These are phyloP conservation scores for Melanotaenia parkinsoni DNA, from an alignment of 2,797 vertebrate species.

Conservation along the genomic window DNA sequence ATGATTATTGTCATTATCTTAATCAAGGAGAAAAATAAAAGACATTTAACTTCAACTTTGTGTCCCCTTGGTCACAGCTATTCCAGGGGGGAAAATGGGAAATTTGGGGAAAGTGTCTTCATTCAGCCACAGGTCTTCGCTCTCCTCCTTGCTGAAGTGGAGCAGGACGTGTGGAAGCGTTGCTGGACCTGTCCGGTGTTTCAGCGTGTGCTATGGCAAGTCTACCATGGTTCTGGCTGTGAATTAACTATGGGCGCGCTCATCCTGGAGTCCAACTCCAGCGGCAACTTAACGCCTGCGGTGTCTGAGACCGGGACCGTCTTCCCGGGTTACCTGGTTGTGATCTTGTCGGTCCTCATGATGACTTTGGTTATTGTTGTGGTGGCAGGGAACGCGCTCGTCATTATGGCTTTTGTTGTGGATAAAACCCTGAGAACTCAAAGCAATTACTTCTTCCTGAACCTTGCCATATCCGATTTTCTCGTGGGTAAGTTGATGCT, in stretches of 20 bases:
- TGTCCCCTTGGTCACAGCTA: background rate
- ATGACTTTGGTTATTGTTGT: constrained; percentile 85
- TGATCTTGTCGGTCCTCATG: constrained; percentile 86
- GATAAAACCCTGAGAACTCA: constrained; percentile 91
- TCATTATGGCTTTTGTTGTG: constrained; percentile 91
- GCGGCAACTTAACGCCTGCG: constrained; percentile 75
- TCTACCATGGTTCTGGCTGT: constrained; percentile 44
- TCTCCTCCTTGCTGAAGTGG: constrained; percentile 51
- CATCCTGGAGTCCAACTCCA: constrained; percentile 78
- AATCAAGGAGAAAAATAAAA: background rate
- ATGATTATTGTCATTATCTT: background rate
- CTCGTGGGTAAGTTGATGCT: constrained; percentile 87
- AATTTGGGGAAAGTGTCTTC: constrained; percentile 29
- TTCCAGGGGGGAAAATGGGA: constrained; percentile 38
- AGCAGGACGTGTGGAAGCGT: constrained; percentile 39
- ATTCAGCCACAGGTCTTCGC: constrained; percentile 29
- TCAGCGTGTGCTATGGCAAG: constrained; percentile 32
- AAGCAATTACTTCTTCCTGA: constrained; percentile 93
- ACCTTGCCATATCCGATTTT: constrained; percentile 92
- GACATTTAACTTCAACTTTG: background rate
- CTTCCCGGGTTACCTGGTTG: constrained; percentile 78
- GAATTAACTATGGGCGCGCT: constrained; percentile 76
- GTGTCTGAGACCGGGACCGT: constrained; percentile 64
- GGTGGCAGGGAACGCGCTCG: constrained; percentile 88
- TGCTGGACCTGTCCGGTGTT: constrained; percentile 30